Percentiles rank a stretch among this genome's conserved stretches.
phyloP scores from a whole-genome alignment of 1,140 invertebrate genomes.

The Ceratina calcarata region DNA sequence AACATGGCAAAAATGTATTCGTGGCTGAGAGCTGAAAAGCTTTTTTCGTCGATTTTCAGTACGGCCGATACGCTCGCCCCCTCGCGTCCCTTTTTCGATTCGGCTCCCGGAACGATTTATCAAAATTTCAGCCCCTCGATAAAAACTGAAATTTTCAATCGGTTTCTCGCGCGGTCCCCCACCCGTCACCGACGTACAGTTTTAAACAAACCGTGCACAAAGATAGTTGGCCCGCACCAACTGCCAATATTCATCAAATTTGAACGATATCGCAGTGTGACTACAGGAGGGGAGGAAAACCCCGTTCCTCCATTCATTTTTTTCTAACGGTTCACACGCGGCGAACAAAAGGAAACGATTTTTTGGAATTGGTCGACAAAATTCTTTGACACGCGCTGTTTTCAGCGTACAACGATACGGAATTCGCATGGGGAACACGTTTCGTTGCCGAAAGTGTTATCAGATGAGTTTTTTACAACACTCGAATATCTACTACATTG shows the following conservation, averaged over 20 bases:
- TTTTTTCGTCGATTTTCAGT: neutral
- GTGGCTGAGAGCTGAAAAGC: neutral
- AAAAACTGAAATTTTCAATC: conserved; percentile 26
- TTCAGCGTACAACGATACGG: neutral
- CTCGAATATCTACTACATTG: too few relatives aligned
- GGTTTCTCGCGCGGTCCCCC: neutral
- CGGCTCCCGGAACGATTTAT: conserved; percentile 16
- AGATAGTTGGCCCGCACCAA: neutral
- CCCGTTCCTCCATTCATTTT: neutral
- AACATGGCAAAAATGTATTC: neutral
- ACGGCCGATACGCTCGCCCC: neutral
- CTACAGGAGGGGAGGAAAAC: neutral
- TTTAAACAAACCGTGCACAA: conserved; percentile 10
- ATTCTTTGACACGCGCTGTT: conserved; percentile 22
- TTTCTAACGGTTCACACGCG: neutral
- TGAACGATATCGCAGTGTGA: neutral
- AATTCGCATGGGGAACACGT: neutral
- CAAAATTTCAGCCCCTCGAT: conserved; percentile 3
- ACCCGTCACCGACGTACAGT: neutral
- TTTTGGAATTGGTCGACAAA: conserved; percentile 7
- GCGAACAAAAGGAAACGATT: conserved; percentile 11
- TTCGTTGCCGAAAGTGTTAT: too few relatives aligned
- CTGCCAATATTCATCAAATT: conserved; percentile 14
- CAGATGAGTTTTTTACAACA: too few relatives aligned
- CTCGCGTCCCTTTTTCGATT: neutral